A percentile compares a stretch with the other conserved stretches of the same genome.
Evolutionary conservation across 2,797 vertebrate genomes (phyloP).

Genomic region (Lates japonicus): DNA sequence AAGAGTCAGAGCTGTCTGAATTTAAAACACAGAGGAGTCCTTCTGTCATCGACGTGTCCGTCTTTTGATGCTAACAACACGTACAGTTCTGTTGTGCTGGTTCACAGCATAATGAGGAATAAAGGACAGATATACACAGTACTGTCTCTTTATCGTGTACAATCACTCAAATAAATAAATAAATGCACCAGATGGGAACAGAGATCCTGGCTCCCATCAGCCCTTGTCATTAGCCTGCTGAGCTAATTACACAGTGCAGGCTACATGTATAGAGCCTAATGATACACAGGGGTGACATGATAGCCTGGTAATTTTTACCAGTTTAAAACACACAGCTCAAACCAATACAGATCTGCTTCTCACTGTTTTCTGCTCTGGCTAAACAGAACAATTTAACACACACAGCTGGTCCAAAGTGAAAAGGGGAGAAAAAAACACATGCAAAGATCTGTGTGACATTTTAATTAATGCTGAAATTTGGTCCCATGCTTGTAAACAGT

Average conservation of each 20-base stretch:
- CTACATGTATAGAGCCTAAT: slow-evolving; percentile 39
- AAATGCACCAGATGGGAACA: slow-evolving; percentile 29
- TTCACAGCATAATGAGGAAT: not conserved
- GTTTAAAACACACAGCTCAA: slow-evolving; percentile 5
- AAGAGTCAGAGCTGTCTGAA: slow-evolving; percentile 14
- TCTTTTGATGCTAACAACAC: not conserved
- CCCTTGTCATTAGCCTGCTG: slow-evolving; percentile 27
- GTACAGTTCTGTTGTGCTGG: not conserved
- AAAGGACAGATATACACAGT: not conserved
- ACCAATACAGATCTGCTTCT: not conserved
- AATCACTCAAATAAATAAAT: slow-evolving; percentile 21
- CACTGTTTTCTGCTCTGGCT: not conserved
- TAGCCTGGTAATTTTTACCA: slow-evolving; percentile 40
- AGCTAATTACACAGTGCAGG: slow-evolving; percentile 46
- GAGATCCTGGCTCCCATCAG: slow-evolving; percentile 3
- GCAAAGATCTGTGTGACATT: not conserved
- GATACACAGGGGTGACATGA: slow-evolving; percentile 32
- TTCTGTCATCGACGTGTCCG: slow-evolving; percentile 1
- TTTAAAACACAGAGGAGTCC: not conserved
- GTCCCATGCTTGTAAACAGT: too few relatives aligned
- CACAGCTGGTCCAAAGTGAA: not conserved
- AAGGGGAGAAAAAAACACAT: not conserved
- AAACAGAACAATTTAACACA: not conserved
- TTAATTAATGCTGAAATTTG: too few relatives aligned
- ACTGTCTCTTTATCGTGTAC: not conserved